Base-by-base conservation (phyloP, 2,888 invertebrate genomes). In the Poecilobothrus nobilitatus region DNA sequence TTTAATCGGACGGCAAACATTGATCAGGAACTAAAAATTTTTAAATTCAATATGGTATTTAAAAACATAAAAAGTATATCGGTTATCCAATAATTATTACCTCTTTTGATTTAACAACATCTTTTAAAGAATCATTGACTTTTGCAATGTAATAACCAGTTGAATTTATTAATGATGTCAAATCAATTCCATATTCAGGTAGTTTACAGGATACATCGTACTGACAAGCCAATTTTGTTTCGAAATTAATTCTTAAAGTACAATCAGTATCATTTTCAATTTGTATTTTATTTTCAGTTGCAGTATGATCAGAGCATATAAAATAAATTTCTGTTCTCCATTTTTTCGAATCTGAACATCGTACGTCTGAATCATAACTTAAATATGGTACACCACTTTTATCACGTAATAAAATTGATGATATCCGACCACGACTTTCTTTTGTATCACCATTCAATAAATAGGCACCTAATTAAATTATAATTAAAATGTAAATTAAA, bases 301-400 rank as follows among this genome's bases (percentile, higher is more conserved):
- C 72, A 70, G 71, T 70, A 66, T 67, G 70, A 66, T 68, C 70
- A 37, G 78, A 76, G 71, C 82, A 82, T 70, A 80, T 77, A 76
- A 82, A 82, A 75, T 82, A 81, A 74, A 82, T 82, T 81, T 78
- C 80, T 67, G 82, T 82, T 67, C 79, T 78, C 80, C 81, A 80
- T 62, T 71, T 68, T 12, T 61, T 67, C 9, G 65, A 27, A 67
- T 71, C 68, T 69, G 71, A 71, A 71, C 78, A 82, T 67, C 74
- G 70, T n/a, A 79, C 76, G 63, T 80, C 79, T 68, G 74, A 73
- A 73, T 78, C 78, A 71, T 82, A 82, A 12, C 80, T 75, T 72
- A 82, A 75, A 78, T 79, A 82, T 61, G 79, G 78, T 68, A 80
- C 76, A 44, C 80, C 80, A 68, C 76, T 79, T 72, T 76, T 77